phyloP scores from a whole-genome alignment of 2,888 invertebrate genomes.

The Callinectes sapidus region DNA sequence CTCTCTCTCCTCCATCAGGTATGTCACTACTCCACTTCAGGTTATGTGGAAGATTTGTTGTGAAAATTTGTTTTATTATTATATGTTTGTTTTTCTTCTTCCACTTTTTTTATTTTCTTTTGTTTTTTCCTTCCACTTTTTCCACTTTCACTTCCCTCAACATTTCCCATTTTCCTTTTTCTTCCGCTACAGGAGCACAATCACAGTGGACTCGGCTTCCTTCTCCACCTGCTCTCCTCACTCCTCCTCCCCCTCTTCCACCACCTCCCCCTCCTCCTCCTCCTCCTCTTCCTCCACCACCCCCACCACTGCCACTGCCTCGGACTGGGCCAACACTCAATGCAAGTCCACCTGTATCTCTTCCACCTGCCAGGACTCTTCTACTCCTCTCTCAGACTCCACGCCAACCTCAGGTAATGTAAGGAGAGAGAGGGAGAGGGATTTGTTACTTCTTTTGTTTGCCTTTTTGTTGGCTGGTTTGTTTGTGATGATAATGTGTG shows the following conservation, averaged over 20 bases:
- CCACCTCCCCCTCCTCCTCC: slow-evolving; percentile 44
- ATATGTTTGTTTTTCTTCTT: too few species aligned
- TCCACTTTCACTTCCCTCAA: too few species aligned
- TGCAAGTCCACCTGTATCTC: slow-evolving; percentile 23
- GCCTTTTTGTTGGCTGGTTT: neutral
- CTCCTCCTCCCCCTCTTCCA: slow-evolving; percentile 43
- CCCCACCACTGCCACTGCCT: slow-evolving; percentile 23
- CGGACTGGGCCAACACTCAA: slow-evolving; percentile 26
- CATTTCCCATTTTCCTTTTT: neutral
- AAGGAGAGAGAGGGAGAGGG: neutral
- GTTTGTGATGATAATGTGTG: too few species aligned
- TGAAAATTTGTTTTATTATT: too few species aligned
- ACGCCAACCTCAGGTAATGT: slow-evolving; percentile 6
- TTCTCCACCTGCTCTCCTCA: slow-evolving; percentile 59
- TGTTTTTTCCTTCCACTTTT: too few species aligned
- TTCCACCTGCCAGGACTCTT: slow-evolving; percentile 23
- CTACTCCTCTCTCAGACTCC: slow-evolving; percentile 12
- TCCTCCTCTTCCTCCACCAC: slow-evolving; percentile 41
- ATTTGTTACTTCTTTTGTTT: too few species aligned
- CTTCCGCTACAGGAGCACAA: slow-evolving; percentile 54
- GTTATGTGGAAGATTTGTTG: neutral
- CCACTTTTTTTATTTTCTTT: too few species aligned
- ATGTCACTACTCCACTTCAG: neutral
- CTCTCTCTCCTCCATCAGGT: slow-evolving; percentile 57
- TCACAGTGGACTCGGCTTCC: slow-evolving; percentile 61